phyloP scores from a whole-genome alignment of 2,888 invertebrate genomes.

The Neria commutata region DNA sequence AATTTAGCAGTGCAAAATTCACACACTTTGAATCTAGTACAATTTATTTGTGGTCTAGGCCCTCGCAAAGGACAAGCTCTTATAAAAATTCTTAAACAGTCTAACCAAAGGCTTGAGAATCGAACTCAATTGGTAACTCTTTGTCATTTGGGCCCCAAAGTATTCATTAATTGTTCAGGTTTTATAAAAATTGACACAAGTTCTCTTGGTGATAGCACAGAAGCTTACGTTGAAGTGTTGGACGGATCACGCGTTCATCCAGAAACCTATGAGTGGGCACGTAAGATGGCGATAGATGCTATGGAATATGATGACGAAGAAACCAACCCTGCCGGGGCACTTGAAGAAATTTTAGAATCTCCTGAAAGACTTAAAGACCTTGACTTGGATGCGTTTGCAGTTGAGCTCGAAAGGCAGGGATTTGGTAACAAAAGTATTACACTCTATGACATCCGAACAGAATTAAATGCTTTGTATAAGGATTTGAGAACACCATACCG shows the following conservation, averaged over 20 bases:
- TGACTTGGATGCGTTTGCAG: slow-evolving; percentile 97
- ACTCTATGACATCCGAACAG: slow-evolving; percentile 94
- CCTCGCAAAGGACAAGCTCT: slow-evolving; percentile 91
- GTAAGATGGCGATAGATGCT: slow-evolving; percentile 99
- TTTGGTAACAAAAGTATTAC: slow-evolving; percentile 92
- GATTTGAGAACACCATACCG: slow-evolving; percentile 82
- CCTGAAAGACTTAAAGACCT: slow-evolving; percentile 94
- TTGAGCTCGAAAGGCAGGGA: slow-evolving; percentile 91
- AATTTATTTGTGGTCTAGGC: slow-evolving; percentile 97
- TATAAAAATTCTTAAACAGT: slow-evolving; percentile 85
- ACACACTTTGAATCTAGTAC: slow-evolving; percentile 86
- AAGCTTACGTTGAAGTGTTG: slow-evolving; percentile 92
- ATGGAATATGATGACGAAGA: slow-evolving; percentile 98
- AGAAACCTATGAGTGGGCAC: slow-evolving; percentile 99
- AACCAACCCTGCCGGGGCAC: slow-evolving; percentile 93
- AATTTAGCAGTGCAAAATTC: slow-evolving; percentile 90
- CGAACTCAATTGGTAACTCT: slow-evolving; percentile 93
- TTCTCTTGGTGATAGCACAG: slow-evolving; percentile 91
- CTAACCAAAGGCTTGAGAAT: slow-evolving; percentile 90
- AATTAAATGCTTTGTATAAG: slow-evolving; percentile 91
- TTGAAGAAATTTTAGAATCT: slow-evolving; percentile 96
- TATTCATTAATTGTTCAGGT: slow-evolving; percentile 98
- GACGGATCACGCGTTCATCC: slow-evolving; percentile 98
- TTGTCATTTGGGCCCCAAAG: slow-evolving; percentile 97
- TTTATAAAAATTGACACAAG: slow-evolving; percentile 99